Evolutionary conservation across 1,140 invertebrate species (phyloP).

Genomic region (Nasonia vitripennis): DNA sequence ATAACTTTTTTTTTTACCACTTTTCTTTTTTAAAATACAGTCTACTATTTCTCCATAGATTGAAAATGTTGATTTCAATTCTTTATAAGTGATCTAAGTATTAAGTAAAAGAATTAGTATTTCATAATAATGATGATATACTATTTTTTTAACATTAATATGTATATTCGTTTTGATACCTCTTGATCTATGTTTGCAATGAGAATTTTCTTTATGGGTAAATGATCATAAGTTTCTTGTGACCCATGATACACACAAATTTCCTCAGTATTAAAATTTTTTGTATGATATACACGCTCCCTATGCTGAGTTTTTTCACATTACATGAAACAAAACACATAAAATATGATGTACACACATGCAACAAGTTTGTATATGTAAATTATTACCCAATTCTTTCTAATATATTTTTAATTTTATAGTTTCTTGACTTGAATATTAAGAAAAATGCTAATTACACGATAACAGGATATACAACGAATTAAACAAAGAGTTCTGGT

Average conservation of each 20-base stretch:
- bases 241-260: not conserved
- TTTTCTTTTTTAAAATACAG: slow-evolving; percentile 65
- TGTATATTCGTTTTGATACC: slow-evolving; percentile 53
- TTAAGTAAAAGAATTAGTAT: slow-evolving; percentile 34
- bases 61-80: slow-evolving; percentile 62
- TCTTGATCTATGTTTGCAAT: slow-evolving; percentile 67
- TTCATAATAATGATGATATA: not conserved
- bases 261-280: not conserved
- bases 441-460: no score
- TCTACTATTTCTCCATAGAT: slow-evolving; percentile 65
- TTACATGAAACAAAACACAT: not conserved
- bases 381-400: no score
- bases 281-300: not conserved
- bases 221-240: slow-evolving; percentile 56
- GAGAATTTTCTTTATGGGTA: slow-evolving; percentile 69
- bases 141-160: slow-evolving; percentile 13
- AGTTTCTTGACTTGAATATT: no score
- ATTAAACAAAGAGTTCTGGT: no score
- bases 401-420: no score
- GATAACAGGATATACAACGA: no score
- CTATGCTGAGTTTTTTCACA: no score
- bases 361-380: not conserved
- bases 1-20: slow-evolving; percentile 61
- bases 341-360: not conserved
- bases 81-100: slow-evolving; percentile 65